These are phyloP conservation scores for Ceyx margarethae DNA, from an alignment of 2,113 vertebrate genomes.

Conservation along the genomic window DNA sequence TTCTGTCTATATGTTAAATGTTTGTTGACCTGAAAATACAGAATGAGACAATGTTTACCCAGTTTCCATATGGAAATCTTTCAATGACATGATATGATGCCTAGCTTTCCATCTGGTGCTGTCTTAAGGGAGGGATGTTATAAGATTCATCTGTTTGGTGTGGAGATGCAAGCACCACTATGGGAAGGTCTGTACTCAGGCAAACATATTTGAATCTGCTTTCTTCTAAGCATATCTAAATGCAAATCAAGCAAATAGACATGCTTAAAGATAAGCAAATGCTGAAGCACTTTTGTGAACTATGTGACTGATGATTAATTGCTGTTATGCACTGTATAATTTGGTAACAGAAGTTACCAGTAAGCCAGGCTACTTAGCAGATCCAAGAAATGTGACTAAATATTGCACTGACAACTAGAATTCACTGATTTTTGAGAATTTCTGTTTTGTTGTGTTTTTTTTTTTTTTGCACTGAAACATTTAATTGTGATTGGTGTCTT, in stretches of 20 bases:
- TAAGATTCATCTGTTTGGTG: background rate
- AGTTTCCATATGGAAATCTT: background rate
- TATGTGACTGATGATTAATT: background rate
- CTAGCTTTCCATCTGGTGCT: conserved; percentile 1
- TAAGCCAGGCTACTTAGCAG: background rate
- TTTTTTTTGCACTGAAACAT: background rate
- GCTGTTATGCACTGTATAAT: background rate
- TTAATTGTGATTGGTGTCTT: background rate
- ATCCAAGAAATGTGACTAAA: background rate
- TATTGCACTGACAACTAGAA: conserved; percentile 31
- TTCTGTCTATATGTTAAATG: conserved; percentile 62
- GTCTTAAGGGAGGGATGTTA: background rate
- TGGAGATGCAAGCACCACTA: background rate
- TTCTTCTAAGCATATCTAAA: background rate
- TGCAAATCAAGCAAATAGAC: background rate
- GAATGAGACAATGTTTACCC: background rate
- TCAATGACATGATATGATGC: background rate
- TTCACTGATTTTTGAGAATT: background rate
- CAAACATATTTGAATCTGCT: background rate
- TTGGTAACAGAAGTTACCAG: background rate
- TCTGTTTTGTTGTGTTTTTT: background rate
- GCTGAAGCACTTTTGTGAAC: background rate
- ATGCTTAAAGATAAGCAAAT: background rate
- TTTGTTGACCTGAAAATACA: conserved; percentile 29
- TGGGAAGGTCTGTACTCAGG: background rate